Percentiles rank a stretch among this genome's conserved stretches.
These are phyloP conservation scores for Drosophila kokeensis DNA, from an alignment of 2,888 invertebrate species.

Conservation along the genomic window DNA sequence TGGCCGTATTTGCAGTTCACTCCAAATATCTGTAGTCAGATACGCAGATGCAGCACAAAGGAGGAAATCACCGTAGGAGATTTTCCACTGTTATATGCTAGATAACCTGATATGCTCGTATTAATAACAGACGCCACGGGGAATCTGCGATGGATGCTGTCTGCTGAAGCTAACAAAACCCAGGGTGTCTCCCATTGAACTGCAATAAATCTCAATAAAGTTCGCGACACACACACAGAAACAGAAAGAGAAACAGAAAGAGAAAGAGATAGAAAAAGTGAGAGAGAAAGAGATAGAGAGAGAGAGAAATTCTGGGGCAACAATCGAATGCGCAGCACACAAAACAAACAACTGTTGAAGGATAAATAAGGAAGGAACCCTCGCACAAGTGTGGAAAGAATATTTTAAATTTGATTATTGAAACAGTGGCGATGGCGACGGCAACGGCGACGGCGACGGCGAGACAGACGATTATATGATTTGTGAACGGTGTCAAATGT, in stretches of 20 bases:
- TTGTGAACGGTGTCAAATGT: conserved; percentile 63
- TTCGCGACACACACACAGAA: conserved; percentile 39
- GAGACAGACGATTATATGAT: conserved; percentile 66
- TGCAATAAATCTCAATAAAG: conserved; percentile 80
- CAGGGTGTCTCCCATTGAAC: conserved; percentile 57
- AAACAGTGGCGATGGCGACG: conserved; percentile 27
- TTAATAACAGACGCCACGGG: conserved; percentile 16
- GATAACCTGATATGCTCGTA: conserved; percentile 4
- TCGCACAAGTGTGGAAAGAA: conserved; percentile 40
- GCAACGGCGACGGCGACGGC: conserved; percentile 30
- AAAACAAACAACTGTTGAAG: conserved; percentile 59
- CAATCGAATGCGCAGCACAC: conserved; percentile 49
- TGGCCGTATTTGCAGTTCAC: background rate
- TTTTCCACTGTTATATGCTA: background rate
- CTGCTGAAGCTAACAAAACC: conserved; percentile 8
- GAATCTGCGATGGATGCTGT: background rate
- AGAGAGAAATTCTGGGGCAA: conserved; percentile 31
- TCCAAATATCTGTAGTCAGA: background rate
- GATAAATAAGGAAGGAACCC: conserved; percentile 1
- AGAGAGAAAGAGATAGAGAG: background rate
- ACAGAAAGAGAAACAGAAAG: background rate
- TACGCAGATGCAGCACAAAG: background rate
- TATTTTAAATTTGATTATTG: conserved; percentile 78
- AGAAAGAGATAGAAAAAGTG: background rate
- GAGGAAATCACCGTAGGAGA: conserved; percentile 1